Percentiles rank a stretch among this genome's conserved stretches.
Conservation (phyloP, 2,113 vertebrate species). For the Microtus pennsylvanicus region DNA sequence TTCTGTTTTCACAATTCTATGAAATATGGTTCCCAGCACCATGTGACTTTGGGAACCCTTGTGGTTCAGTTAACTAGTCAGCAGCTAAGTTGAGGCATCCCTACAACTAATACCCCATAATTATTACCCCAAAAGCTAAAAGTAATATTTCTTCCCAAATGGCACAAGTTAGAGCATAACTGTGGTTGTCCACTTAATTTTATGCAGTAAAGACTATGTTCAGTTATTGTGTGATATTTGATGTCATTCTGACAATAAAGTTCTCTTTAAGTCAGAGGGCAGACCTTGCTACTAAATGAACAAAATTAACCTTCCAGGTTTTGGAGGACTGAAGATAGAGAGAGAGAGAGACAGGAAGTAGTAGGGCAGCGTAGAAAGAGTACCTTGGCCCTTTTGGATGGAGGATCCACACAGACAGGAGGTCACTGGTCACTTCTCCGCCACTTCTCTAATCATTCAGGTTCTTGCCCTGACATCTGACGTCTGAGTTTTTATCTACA, state of each 20-base stretch:
- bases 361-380: not conserved
- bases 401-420: not conserved
- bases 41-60: not conserved
- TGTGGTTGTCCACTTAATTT: slow-evolving; percentile 37
- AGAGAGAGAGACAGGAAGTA: not conserved
- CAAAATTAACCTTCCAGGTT: not conserved
- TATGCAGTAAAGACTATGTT: slow-evolving; percentile 7
- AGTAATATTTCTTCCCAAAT: slow-evolving; percentile 21
- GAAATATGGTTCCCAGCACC: not conserved
- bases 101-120: not conserved
- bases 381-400: not conserved
- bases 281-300: not conserved
- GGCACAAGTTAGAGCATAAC: not conserved
- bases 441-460: not conserved
- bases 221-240: not conserved
- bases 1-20: not conserved
- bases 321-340: not conserved
- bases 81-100: not conserved
- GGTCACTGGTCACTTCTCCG: not conserved
- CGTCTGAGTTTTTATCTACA: not conserved
- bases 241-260: not conserved
- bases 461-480: not conserved
- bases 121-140: not conserved
- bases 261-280: not conserved
- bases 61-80: not conserved